Evolutionary conservation across 53 echinoderm and acorn worm genomes (phyloP).

Genomic region (Astropecten irregularis): DNA sequence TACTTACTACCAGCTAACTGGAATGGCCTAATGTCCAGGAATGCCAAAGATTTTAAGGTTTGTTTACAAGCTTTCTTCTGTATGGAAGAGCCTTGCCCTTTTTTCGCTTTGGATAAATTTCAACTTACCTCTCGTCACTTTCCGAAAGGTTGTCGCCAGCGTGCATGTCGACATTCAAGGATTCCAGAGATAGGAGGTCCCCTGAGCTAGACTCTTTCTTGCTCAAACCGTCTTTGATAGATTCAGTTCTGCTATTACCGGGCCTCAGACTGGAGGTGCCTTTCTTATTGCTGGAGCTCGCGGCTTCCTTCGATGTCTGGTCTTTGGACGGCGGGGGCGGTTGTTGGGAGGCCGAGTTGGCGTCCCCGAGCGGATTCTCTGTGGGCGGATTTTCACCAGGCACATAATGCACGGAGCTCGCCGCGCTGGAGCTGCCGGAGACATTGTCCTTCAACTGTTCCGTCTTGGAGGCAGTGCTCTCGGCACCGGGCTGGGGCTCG

Average conservation of each 20-base stretch:
- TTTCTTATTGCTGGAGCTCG: background rate
- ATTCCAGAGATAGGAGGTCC: conserved; percentile 30
- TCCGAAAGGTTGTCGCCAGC: conserved; percentile 43
- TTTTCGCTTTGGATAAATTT: too few relatives aligned
- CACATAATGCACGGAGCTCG: conserved; percentile 95
- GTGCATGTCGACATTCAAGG: conserved; percentile 13
- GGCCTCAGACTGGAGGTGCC: background rate
- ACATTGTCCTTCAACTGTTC: conserved; percentile 80
- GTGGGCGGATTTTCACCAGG: conserved; percentile 75
- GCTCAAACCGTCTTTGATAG: background rate
- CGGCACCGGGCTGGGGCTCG: conserved; percentile 63
- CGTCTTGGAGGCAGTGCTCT: conserved; percentile 54
- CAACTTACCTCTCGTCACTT: conserved; percentile 47
- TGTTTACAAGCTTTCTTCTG: too few relatives aligned
- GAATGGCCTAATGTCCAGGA: too few relatives aligned
- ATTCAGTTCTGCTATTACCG: background rate
- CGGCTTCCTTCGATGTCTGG: conserved; percentile 20
- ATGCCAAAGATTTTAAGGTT: too few relatives aligned
- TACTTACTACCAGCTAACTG: too few relatives aligned
- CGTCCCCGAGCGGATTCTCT: conserved; percentile 66
- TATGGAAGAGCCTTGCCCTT: too few relatives aligned
- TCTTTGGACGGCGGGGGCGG: conserved; percentile 37
- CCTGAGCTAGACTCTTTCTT: conserved; percentile 18
- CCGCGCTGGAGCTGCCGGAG: conserved; percentile 96
- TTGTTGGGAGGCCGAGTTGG: conserved; percentile 22